Conservation (phyloP, 2,113 vertebrate genomes). For the Echinops telfairi region DNA sequence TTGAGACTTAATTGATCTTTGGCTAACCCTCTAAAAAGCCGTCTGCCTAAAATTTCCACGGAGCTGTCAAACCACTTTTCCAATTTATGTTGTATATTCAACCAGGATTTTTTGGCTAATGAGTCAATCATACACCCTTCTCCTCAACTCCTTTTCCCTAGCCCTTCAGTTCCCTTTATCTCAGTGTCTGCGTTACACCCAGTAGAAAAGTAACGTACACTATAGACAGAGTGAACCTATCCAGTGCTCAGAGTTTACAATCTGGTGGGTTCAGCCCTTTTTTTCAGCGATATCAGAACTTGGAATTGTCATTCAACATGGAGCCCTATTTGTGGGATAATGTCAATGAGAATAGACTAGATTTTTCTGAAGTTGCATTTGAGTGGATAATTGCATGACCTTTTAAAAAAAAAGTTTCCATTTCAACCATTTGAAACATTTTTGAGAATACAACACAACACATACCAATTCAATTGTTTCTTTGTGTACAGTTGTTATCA, state of each 20-base stretch:
- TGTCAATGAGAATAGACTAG: conserved; percentile 10
- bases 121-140: not conserved
- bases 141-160: not conserved
- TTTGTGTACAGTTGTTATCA: no score
- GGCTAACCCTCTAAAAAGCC: conserved; percentile 34
- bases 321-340: not conserved
- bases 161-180: not conserved
- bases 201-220: not conserved
- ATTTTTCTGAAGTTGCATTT: conserved; percentile 34
- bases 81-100: not conserved
- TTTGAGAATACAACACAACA: no score
- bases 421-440: no score
- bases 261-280: not conserved
- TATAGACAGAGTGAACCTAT: not conserved
- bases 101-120: conserved; percentile 29
- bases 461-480: no score
- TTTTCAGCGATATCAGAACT: not conserved
- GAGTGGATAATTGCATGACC: not conserved
- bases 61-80: conserved; percentile 23
- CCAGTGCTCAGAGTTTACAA: not conserved
- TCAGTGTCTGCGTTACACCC: not conserved
- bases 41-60: conserved; percentile 25
- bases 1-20: conserved; percentile 31
- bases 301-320: not conserved
- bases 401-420: no score